A percentile compares a stretch with the other conserved stretches of the same genome.
phyloP scores from a whole-genome alignment of 2,797 vertebrate species.

The Otolemur crassicaudatus region DNA sequence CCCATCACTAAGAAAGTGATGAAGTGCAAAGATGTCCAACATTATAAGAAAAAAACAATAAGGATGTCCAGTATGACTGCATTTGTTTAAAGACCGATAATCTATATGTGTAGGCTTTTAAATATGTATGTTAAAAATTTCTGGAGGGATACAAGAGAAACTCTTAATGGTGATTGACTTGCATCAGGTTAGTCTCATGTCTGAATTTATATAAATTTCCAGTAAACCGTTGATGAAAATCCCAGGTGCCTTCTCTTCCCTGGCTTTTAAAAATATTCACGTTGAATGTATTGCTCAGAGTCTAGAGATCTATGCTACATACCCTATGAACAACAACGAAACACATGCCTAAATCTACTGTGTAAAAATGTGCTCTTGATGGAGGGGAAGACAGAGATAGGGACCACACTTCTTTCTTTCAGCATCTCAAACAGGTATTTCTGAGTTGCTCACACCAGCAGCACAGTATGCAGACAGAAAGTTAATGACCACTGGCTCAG shows the following conservation, averaged over 20 bases:
- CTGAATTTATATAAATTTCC: conserved; percentile 13
- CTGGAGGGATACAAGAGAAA: neutral
- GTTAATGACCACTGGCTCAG: conserved; percentile 1
- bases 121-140: neutral
- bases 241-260: neutral
- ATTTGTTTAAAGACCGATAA: neutral
- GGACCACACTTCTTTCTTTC: neutral
- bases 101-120: neutral
- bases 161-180: conserved; percentile 30
- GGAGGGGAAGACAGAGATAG: neutral
- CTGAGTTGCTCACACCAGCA: neutral
- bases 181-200: neutral
- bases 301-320: neutral
- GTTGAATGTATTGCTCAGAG: neutral
- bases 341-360: neutral
- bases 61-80: neutral
- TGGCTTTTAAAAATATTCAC: conserved; percentile 46
- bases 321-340: neutral
- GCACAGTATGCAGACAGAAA: neutral
- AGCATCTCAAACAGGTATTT: neutral
- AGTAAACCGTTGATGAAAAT: neutral
- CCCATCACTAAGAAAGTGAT: neutral
- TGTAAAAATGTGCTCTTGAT: neutral
- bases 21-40: neutral
- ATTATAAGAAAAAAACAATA: neutral